These are phyloP conservation scores for Climacteris rufus DNA, from an alignment of 2,113 vertebrate species.

Conservation along the genomic window DNA sequence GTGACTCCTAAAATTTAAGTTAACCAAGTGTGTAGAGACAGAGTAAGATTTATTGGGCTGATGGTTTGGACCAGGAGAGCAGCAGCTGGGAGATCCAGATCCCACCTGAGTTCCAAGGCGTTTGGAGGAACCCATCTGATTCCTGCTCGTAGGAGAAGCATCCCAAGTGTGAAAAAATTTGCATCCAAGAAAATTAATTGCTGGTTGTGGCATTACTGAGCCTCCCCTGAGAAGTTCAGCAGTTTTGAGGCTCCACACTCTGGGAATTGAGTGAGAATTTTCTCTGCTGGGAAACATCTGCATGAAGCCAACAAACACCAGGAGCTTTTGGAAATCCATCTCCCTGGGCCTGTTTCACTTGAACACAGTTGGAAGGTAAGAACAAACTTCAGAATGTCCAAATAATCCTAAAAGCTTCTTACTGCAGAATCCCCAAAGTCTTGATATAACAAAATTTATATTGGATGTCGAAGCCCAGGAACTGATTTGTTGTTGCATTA, in stretches of 20 bases:
- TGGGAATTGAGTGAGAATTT: background rate
- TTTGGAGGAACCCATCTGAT: rapidly evolving
- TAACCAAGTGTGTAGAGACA: rapidly evolving
- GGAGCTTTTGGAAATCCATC: background rate
- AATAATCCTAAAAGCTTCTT: constrained; percentile 60
- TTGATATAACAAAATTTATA: constrained; percentile 38
- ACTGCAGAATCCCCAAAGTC: background rate
- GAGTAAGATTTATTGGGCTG: background rate
- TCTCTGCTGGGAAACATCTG: background rate
- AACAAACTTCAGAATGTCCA: constrained; percentile 12
- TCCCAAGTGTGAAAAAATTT: background rate
- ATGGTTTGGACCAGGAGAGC: background rate
- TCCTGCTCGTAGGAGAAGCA: rapidly evolving
- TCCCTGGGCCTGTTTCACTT: constrained; percentile 5
- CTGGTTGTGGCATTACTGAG: background rate
- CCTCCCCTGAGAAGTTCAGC: background rate
- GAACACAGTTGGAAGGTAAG: background rate
- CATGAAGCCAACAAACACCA: background rate
- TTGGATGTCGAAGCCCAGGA: constrained; percentile 20
- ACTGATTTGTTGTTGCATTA: constrained; percentile 32
- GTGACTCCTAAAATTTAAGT: background rate
- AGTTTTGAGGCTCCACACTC: background rate
- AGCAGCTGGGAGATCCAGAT: background rate
- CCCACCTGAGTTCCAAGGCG: background rate
- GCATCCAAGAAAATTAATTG: background rate